Base-by-base conservation (phyloP, 2,113 vertebrate species). In the Sarotherodon lohbergeri region DNA sequence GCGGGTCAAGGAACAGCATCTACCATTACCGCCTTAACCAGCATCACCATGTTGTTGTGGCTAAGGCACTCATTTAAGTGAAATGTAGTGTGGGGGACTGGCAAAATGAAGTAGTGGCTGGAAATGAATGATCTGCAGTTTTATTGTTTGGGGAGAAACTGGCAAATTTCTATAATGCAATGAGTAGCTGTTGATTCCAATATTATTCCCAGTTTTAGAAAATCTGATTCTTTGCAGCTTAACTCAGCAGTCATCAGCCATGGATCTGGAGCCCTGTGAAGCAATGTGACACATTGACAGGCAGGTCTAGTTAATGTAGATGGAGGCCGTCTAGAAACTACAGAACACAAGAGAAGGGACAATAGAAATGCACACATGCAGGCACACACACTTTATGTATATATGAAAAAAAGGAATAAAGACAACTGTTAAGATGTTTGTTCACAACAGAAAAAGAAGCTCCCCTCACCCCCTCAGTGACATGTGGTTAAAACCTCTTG, bases 261-360 rank as follows among this genome's bases (percentile, higher is more conserved):
- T 19, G 63, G 9, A 73, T 89, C 52, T 78, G 78, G 59, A 84
- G 85, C 76, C 56, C 36, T 68, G 55, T 73, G 36, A 10, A 84
- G n/a, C 29, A 24, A 81, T 85, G 82, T 82, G 91, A 91, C 90
- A 83, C 50, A 48, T 78, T 90, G 89, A 89, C 80, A 91, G 86
- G 80, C 16, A 39, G 50, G 27, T 79, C 48, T 32, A 52, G 68
- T 81, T 82, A 78, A 88, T 43, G 82, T 82, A 52, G 41, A 79
- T 34, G 63, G 48, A 34, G 19, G 12, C 1, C 4, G 2, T 76
- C 46, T 80, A 81, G 63, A 59, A 86, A 86, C 16, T 82, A 66
- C 41, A 83, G 41, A 84, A 57, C 57, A 59, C 73, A 41, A 39
- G 13, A 55, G 3, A 59, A 48, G 71, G 8, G 24, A 32, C 4